Conservation (phyloP, 2,888 invertebrate species). For the Drosophila kambysellisi region DNA sequence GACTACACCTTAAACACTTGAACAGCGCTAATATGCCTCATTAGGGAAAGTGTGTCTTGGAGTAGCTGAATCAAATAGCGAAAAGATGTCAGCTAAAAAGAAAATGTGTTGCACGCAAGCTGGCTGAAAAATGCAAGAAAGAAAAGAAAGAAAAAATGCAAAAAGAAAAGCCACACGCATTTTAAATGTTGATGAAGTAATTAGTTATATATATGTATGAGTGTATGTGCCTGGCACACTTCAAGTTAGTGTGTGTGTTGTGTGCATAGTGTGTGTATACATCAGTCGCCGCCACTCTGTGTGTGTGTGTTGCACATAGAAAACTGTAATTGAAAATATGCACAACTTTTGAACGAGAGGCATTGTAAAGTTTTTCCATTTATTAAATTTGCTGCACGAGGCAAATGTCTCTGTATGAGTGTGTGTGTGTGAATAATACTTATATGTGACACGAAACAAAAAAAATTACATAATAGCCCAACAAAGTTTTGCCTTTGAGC, state of each 20-base stretch:
- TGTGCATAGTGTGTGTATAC: constrained; percentile 19
- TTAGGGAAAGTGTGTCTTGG: not conserved
- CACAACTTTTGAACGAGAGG: constrained; percentile 56
- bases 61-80: constrained; percentile 10
- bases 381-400: constrained; percentile 70
- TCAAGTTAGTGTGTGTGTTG: constrained; percentile 7
- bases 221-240: constrained; percentile 37
- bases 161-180: constrained; percentile 17
- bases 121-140: constrained; percentile 43
- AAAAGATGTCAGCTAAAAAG: constrained; percentile 22
- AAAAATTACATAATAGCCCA: constrained; percentile 21
- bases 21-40: not conserved
- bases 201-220: constrained; percentile 70
- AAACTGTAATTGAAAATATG: constrained; percentile 76
- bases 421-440: constrained; percentile 50
- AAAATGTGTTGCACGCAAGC: constrained; percentile 29
- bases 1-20: not conserved
- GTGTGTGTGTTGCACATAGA: constrained; percentile 39
- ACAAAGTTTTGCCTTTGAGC: constrained; percentile 29
- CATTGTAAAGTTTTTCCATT: constrained; percentile 71
- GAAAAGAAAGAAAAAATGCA: constrained; percentile 25
- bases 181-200: constrained; percentile 77
- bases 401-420: not conserved
- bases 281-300: constrained; percentile 24
- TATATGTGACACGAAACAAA: constrained; percentile 31